These are phyloP conservation scores for Cinclus mexicanus DNA, from an alignment of 2,113 vertebrate species.

Conservation along the genomic window DNA sequence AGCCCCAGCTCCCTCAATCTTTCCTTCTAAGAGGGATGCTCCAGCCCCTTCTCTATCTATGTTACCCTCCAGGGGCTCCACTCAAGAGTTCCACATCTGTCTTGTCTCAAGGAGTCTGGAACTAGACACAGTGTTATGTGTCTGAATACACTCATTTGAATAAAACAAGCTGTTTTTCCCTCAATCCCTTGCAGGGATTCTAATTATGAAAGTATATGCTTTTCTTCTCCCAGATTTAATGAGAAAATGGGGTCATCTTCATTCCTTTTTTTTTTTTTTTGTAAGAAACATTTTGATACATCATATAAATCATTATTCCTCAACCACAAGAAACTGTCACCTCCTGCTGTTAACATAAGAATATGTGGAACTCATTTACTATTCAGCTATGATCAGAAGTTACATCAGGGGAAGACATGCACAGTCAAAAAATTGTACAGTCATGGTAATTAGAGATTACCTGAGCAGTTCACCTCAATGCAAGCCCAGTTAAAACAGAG, in stretches of 20 bases:
- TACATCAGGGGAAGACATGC: neutral
- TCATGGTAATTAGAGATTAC: neutral
- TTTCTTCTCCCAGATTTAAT: neutral
- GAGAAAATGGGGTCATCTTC: neutral
- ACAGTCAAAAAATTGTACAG: neutral
- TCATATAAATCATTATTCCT: neutral
- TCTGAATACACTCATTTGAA: neutral
- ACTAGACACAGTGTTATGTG: neutral
- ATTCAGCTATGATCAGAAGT: neutral
- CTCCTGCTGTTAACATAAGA: neutral
- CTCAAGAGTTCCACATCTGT: neutral
- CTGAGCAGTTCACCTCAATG: neutral
- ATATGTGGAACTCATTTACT: neutral
- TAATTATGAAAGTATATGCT: neutral
- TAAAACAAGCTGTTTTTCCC: neutral
- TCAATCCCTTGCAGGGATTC: neutral
- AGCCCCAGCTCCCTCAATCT: neutral
- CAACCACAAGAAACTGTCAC: neutral
- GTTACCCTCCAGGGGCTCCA: neutral
- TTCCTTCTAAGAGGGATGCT: neutral
- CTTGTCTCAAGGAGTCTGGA: neutral
- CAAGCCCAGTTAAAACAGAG: neutral
- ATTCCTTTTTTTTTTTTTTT: neutral
- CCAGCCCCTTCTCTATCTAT: neutral
- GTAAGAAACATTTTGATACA: neutral